Base-by-base conservation (phyloP, 2,888 invertebrate species). In the Mythimna loreyi region DNA sequence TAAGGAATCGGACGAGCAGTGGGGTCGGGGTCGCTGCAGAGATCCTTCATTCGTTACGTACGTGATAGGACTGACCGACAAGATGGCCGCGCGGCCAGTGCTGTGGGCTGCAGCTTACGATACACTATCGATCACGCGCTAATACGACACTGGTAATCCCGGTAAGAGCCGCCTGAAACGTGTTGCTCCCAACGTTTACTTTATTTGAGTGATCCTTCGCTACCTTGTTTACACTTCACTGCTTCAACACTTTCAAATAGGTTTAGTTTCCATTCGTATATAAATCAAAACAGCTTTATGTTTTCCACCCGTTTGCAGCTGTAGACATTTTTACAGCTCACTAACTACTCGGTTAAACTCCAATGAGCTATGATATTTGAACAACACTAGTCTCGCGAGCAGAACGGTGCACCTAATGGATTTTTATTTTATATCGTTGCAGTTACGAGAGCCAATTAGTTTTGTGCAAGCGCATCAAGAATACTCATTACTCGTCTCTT, bases 401-500 rank as follows among this genome's bases (percentile, higher is more conserved):
- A 85, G 85, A 88, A 86, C 85, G 87, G 84, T 86, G 86, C 89
- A 87, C 87, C 87, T 89, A 92, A 93, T 90, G 84, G 90, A 90
- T 91, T 92, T 92, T 92, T 92, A 92, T 76, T 92, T 92, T 92
- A 93, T 92, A 93, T 92, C 87, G 88, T 85, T 88, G 87, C 89
- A 92, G 91, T 90, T 90, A 87, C 88, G 83, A 86, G 81, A 89
- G 89, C 92, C 93, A 93, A 93, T 94, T 93, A 93, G 91, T 92
- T 92, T 89, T 87, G 88, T 89, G 86, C 89, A 91, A 92, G 90
- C 91, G 92, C 92, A 92, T 92, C 88, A 88, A 88, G 90, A 92
- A 91, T 91, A 90, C 90, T 91, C 87, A 92, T 91, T 91, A 90
- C 86, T 88, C 82, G 83, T 84, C 87, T 86, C 85, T 85, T 85